Base-by-base conservation (phyloP, 2,113 vertebrate species). In the Xerus inauris region DNA sequence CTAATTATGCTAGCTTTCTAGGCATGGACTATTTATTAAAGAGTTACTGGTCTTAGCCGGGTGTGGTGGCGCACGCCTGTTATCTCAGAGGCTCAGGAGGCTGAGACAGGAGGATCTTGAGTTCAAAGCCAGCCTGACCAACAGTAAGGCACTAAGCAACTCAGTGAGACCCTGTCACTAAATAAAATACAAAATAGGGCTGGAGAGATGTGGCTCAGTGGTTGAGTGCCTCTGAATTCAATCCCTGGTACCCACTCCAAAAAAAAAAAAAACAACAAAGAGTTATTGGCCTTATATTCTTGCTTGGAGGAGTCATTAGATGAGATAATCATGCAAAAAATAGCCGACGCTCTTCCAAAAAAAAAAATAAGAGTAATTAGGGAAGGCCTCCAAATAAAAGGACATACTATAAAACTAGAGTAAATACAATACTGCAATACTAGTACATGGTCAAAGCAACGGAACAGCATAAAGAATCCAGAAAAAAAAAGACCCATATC, bases 291-390 rank as follows among this genome's bases (percentile, higher is more conserved):
- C 69, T 93, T 76, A 45, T 76, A 45, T 76, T 67, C 72, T 81
- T 64, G 49, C 65, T 89, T 14, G 17, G n/a, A 9, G n/a, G 28
- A 22, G 7, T 84, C 71, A 45, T 6, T 62, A 79, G 38, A 79
- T 49, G 85, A 93, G 87, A 79, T 72, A 83, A 94, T 92, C 11
- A 62, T 13, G 30, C 10, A 77, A 92, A 86, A 28, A 82, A 65
- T 3, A 88, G 20, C 32, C 9, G 93, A 35, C 5, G 80, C 11
- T 82, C 47, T 77, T 72, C 62, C 24, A 51, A 91, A 87, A 76
- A 87, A 87, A 26, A 76, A 87, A 87, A 26, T 67, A 89, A 67
- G 1, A n/a, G 64, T 67, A 77, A 38, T 16, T 49, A 75, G 8
- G 51, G 13, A n/a, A 84, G 10, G 28, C 26, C 75, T 69, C 16